Base-by-base conservation (phyloP, 2,888 invertebrate species). In the Drosophila testacea region DNA sequence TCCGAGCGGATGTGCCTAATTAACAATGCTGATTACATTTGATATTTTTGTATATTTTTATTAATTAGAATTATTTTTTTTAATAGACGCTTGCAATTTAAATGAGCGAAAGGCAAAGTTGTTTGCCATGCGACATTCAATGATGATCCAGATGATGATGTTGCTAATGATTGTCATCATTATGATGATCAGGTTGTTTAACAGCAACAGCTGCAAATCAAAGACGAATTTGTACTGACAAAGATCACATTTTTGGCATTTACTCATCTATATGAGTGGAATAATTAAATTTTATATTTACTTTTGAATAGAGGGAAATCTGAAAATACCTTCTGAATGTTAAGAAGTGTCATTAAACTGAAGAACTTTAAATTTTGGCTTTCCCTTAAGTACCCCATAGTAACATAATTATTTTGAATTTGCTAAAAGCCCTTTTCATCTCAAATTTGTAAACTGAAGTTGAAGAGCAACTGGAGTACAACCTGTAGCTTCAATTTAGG, bases 11-110 rank as follows among this genome's bases (percentile, higher is more conserved):
- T 83, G 83, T 83, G 88, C 78, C 88, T 83, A 84, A 83, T 83
- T 83, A 87, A 83, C 76, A 82, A 79, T 76, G 83, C 78, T 83
- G 83, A 83, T 82, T 82, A 80, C 85, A 78, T 78, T 83, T 87
- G 76, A 74, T 80, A 60, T 62, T 51, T 66, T 42, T 54, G 69
- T 67, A 77, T 60, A 46, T 55, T 79, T 60, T 77, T 78, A 84
- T 83, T 83, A 83, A 82, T 83, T 87, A 83, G 82, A 83, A 82
- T 64, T 72, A 68, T 61, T 13, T 50, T 54, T 47, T 47, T 41
- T 30, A 36, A 50, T 47, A 59, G 47, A 51, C 59, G 69, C 65
- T 65, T 70, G 68, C 60, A 46, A 71, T 74, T 73, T 68, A 63
- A 82, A 82, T 73, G 57, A 83, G 80, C 75, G 77, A 87, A 77